Base-by-base conservation (phyloP, 2,888 invertebrate genomes). In the Ophion costatus region DNA sequence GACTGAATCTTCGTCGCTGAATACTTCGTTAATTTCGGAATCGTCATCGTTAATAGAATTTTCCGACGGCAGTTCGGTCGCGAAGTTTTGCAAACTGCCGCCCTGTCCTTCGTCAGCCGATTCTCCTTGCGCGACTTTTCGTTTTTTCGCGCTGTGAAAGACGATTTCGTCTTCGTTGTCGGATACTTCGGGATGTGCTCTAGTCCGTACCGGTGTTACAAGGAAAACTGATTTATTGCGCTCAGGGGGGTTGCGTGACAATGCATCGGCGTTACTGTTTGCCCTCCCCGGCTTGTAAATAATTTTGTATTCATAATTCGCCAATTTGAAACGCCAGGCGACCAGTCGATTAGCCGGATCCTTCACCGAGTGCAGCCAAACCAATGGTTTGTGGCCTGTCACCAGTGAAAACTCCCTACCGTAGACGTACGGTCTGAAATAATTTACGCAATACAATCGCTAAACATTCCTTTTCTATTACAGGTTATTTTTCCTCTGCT, bases 181-280 rank as follows among this genome's bases (percentile, higher is more conserved):
- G 42, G 75, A 64, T 33, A 29, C 17, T 10, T 56, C n/a, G 5
- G 66, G 33, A n/a, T 77, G 66, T 0, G 57, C 33, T 57, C 71
- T 29, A 6, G 59, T 59, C 4, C 71, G 71, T n/a, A 71, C 20
- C n/a, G 71, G 61, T 22, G 59, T 73, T 73, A 61, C 73, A 20
- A 73, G 20, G 5, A 61, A 42, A 22, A 73, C 42, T 2, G 73
- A 61, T 42, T 61, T 73, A n/a, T 57, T 38, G 22, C 29, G 10
- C 4, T 73, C 71, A 22, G 63, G 66, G 17, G 87, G 85, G 20
- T 87, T 85, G 1, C 84, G 38, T 7, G 87, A 88, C 20, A 90
- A 71, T 14, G 88, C 89, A 63, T 92, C 92, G 3, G 90, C 92
- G 82, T 90, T 90, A n/a, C 86, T 67, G 78, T 92, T 92, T 17